These are phyloP conservation scores for Melanotaenia duboulayi DNA, from an alignment of 2,113 vertebrate species.

Conservation along the genomic window DNA sequence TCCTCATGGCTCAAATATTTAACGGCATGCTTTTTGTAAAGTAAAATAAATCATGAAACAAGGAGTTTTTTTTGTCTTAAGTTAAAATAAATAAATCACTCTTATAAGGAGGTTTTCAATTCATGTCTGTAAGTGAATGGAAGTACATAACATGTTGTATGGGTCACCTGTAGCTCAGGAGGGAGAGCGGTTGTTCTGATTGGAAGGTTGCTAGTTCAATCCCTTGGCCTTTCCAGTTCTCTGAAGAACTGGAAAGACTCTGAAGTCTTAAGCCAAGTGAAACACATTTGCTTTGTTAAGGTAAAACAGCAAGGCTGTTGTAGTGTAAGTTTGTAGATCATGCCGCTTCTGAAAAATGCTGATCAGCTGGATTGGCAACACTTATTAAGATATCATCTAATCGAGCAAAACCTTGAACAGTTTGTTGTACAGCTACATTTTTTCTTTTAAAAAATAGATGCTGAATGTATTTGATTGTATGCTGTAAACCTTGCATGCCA, in stretches of 20 bases:
- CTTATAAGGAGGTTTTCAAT: background rate
- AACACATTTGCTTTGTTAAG: background rate
- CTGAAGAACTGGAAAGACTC: too few relatives aligned
- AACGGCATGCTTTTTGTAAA: too few relatives aligned
- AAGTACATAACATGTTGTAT: too few relatives aligned
- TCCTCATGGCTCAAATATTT: too few relatives aligned
- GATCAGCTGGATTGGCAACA: background rate
- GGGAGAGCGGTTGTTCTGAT: background rate
- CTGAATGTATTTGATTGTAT: background rate
- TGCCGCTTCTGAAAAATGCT: conserved; percentile 14
- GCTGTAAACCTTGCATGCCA: background rate
- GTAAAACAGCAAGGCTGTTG: background rate
- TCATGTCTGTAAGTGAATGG: background rate
- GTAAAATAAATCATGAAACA: too few relatives aligned
- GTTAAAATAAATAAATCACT: background rate
- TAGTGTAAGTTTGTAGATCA: background rate
- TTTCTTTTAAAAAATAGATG: background rate
- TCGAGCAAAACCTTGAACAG: background rate
- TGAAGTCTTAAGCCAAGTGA: too few relatives aligned
- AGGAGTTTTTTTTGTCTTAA: background rate
- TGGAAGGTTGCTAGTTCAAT: too few relatives aligned
- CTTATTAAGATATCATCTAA: background rate
- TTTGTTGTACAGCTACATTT: too few relatives aligned
- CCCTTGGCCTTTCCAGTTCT: background rate
- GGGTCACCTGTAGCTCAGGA: background rate